These are phyloP conservation scores for Mamestra configurata DNA, from an alignment of 1,140 invertebrate species.

Conservation along the genomic window DNA sequence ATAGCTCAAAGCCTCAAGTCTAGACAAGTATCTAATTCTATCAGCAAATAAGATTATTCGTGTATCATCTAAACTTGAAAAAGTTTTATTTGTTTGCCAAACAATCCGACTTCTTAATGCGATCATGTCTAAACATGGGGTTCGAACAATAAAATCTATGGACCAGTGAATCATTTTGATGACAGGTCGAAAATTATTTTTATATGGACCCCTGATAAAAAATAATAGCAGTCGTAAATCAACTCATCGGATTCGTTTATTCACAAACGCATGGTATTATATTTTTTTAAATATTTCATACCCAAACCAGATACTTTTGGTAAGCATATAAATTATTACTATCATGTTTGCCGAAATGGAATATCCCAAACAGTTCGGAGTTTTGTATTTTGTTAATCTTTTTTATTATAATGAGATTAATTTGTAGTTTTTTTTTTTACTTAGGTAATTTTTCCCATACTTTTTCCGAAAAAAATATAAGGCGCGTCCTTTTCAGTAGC, in stretches of 20 bases:
- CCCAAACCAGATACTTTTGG: not conserved
- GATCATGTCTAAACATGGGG: not conserved
- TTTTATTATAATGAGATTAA: no score
- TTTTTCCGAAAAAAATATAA: not conserved
- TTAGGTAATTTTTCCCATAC: no score
- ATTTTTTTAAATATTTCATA: not conserved
- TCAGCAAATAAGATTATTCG: constrained; percentile 5
- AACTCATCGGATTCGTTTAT: not conserved
- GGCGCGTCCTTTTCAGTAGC: not conserved
- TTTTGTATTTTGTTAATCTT: not conserved
- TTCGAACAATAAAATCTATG: not conserved
- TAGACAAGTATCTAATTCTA: not conserved
- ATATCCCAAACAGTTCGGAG: no score
- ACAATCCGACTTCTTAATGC: not conserved
- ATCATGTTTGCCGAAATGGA: not conserved
- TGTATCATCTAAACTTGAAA: not conserved
- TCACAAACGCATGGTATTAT: not conserved
- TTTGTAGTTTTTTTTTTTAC: no score
- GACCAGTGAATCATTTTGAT: constrained; percentile 5
- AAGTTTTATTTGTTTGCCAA: constrained; percentile 1
- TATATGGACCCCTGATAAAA: constrained; percentile 15
- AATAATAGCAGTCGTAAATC: constrained; percentile 19
- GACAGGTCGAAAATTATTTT: not conserved
- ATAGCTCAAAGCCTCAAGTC: not conserved
- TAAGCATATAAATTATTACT: no score